Conservation (phyloP, 2,888 invertebrate genomes). For the Poecilus cupreus region DNA sequence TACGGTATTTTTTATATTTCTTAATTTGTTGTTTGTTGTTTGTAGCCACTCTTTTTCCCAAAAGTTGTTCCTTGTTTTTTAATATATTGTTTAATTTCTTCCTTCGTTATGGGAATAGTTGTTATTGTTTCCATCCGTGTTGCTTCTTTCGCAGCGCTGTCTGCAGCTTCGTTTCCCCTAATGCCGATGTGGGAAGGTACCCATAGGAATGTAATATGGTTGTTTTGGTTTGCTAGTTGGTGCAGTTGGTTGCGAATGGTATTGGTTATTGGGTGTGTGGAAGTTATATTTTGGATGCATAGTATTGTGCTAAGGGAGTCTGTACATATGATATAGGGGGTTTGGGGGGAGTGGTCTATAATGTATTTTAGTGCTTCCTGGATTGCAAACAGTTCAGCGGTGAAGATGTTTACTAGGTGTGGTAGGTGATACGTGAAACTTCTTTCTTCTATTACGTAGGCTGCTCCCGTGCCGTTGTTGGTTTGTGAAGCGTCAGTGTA, state of each 20-base stretch:
- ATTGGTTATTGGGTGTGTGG: neutral
- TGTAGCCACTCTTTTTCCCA: no score
- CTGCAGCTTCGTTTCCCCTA: neutral
- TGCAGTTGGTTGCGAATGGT: neutral
- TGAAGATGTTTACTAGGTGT: neutral
- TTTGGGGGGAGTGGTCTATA: neutral
- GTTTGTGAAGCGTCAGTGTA: no score
- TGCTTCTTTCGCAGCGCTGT: neutral
- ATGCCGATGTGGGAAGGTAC: neutral
- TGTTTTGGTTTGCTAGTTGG: neutral
- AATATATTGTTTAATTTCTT: neutral
- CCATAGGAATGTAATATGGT: neutral
- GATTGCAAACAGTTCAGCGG: conserved; percentile 7
- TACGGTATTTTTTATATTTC: neutral
- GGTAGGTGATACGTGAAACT: neutral
- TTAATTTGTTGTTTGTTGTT: conserved; percentile 29
- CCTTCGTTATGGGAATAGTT: neutral
- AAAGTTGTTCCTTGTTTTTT: neutral
- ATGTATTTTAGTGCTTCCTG: neutral
- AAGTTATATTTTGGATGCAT: neutral
- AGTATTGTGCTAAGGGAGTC: neutral
- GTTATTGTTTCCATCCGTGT: neutral
- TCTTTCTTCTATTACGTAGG: no score
- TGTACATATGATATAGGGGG: neutral
- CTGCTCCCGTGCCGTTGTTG: no score